Conservation (phyloP, 2,113 vertebrate genomes). For the Brachypteracias leptosomus region DNA sequence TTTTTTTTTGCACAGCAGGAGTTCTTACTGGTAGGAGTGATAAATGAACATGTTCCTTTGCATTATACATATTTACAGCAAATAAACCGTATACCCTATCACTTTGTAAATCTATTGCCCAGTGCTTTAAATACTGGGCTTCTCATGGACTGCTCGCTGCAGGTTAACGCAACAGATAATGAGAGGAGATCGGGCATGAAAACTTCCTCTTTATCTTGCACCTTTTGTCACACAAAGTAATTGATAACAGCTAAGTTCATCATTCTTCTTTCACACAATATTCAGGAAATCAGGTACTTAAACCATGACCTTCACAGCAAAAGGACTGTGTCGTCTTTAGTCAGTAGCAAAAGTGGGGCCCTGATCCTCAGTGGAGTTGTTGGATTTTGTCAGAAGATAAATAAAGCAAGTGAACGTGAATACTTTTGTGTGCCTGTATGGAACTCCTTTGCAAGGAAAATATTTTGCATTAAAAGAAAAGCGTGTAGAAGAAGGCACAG, state of each 20-base stretch:
- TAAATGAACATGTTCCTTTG: slow-evolving; percentile 15
- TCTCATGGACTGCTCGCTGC: neutral
- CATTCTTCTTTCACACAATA: slow-evolving; percentile 10
- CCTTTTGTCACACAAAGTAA: neutral
- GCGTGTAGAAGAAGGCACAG: neutral
- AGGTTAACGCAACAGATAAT: slow-evolving; percentile 25
- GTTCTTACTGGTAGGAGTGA: neutral
- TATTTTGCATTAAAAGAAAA: neutral
- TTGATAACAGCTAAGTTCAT: slow-evolving; percentile 34
- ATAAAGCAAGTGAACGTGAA: neutral
- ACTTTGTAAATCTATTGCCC: slow-evolving; percentile 6
- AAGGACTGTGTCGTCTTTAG: neutral
- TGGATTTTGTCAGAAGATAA: slow-evolving; percentile 12
- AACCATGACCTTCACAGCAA: slow-evolving; percentile 19
- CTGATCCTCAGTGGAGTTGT: neutral
- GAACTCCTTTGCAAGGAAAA: neutral
- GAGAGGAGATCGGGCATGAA: slow-evolving; percentile 23
- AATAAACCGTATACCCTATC: slow-evolving; percentile 15
- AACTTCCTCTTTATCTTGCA: slow-evolving; percentile 27
- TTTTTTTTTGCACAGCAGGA: neutral
- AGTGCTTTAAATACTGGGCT: neutral
- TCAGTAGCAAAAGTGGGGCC: neutral
- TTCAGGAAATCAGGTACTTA: slow-evolving; percentile 32
- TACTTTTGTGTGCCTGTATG: neutral
- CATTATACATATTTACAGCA: slow-evolving; percentile 46